A percentile compares a stretch with the other conserved stretches of the same genome.
Evolutionary conservation across 2,113 vertebrate species (phyloP).

Genomic region (Procapra przewalskii): DNA sequence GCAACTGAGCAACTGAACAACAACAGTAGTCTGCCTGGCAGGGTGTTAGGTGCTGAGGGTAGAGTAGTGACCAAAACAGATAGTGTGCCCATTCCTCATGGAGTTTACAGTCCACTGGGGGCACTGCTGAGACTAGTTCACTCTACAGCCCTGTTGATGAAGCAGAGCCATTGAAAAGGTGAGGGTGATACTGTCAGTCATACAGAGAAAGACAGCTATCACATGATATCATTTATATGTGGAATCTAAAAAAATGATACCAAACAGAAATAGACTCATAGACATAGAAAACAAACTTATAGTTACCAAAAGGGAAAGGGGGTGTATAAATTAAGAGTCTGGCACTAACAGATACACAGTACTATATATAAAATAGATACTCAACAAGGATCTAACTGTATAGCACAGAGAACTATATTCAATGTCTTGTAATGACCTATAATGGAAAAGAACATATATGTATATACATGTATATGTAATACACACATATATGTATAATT

Average conservation of each 20-base stretch:
- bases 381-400: background rate
- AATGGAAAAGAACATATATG: background rate
- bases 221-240: background rate
- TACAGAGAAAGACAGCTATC: background rate
- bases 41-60: background rate
- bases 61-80: background rate
- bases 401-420: background rate
- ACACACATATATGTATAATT: background rate
- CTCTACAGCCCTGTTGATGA: background rate
- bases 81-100: background rate
- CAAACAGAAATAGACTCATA: background rate
- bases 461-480: background rate
- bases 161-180: background rate
- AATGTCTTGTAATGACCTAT: background rate
- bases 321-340: background rate
- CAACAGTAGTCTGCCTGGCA: background rate
- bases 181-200: background rate
- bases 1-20: background rate
- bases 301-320: background rate
- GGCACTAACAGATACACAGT: background rate
- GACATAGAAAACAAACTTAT: background rate
- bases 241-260: background rate
- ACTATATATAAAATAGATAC: background rate
- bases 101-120: background rate
- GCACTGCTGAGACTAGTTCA: background rate